phyloP scores from a whole-genome alignment of 1,140 invertebrate species.

The Drosophila lacertosa region DNA sequence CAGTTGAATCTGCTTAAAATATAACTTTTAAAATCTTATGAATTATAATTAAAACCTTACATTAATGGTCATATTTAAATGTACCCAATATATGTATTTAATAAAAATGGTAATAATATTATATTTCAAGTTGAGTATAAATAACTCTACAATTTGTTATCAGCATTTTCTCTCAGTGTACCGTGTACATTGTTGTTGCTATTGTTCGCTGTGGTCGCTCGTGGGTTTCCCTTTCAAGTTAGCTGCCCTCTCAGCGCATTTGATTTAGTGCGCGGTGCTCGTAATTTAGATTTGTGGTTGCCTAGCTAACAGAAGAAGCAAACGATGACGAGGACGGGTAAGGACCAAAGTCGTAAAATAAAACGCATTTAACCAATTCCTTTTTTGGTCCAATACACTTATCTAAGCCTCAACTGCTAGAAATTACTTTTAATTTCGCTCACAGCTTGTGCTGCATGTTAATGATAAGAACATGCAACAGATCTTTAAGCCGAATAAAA shows the following conservation, averaged over 20 bases:
- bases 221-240: conserved; percentile 69
- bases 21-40: too few relatives aligned
- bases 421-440: conserved; percentile 74
- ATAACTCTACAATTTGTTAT: too few relatives aligned
- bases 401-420: conserved; percentile 11
- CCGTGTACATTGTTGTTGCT: conserved; percentile 6
- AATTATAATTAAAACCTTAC: too few relatives aligned
- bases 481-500: conserved; percentile 12
- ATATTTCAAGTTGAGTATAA: too few relatives aligned
- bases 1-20: too few relatives aligned
- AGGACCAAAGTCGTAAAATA: conserved; percentile 17
- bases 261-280: conserved; percentile 71
- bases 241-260: conserved; percentile 34
- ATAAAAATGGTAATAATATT: too few relatives aligned
- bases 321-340: background rate
- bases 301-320: conserved; percentile 35
- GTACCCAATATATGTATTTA: too few relatives aligned
- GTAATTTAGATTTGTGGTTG: conserved; percentile 82
- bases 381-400: background rate
- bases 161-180: background rate
- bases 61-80: too few relatives aligned
- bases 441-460: conserved; percentile 29
- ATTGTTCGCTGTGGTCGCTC: conserved; percentile 63
- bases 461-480: conserved; percentile 19
- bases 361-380: conserved; percentile 24